Conservation (phyloP, 2,888 invertebrate genomes). For the Spilarctia lutea region DNA sequence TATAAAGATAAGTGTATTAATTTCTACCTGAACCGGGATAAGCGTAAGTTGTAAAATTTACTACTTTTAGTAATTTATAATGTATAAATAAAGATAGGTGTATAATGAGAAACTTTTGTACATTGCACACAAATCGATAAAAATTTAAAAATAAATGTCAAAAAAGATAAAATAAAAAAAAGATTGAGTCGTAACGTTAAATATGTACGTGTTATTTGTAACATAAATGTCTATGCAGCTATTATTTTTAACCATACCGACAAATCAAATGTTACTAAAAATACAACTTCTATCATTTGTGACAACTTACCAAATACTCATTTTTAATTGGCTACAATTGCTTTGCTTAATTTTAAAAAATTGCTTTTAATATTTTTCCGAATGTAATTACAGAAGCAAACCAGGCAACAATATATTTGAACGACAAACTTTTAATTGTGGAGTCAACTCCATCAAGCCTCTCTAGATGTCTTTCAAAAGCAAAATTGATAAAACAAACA, state of each 20-base stretch:
- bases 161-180: not conserved
- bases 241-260: not conserved
- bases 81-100: not conserved
- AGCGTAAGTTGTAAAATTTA: not conserved
- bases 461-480: constrained; percentile 21
- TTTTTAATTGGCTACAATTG: not conserved
- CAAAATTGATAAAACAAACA: constrained; percentile 29
- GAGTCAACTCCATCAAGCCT: constrained; percentile 11
- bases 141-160: not conserved
- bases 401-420: constrained; percentile 14
- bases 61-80: not conserved
- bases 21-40: constrained; percentile 25
- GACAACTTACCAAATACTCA: not conserved
- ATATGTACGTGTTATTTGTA: not conserved
- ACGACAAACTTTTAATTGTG: constrained; percentile 19
- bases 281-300: not conserved
- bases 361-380: not conserved
- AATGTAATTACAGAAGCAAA: not conserved
- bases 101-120: not conserved
- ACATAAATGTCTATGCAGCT: not conserved
- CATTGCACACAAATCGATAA: not conserved
- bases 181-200: not conserved
- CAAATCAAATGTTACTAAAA: not conserved
- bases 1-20: constrained; percentile 49
- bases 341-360: not conserved